These are phyloP conservation scores for Pristionchus japonicus DNA, from an alignment of 2,888 invertebrate species.

Conservation along the genomic window DNA sequence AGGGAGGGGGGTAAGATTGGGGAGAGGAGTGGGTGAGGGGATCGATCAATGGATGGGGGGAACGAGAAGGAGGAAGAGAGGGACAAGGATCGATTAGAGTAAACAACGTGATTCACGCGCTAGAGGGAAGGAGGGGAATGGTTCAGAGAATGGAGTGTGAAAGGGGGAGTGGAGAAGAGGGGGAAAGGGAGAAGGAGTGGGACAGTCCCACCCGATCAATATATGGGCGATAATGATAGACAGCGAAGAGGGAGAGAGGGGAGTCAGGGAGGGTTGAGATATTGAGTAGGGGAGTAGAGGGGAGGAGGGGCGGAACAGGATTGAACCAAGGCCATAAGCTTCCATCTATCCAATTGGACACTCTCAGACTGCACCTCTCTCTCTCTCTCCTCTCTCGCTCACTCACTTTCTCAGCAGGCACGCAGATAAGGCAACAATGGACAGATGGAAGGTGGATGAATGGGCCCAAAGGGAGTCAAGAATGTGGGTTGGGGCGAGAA, in stretches of 20 bases:
- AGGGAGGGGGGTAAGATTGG: neutral
- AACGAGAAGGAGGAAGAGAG: slow-evolving; percentile 29
- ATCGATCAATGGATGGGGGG: slow-evolving; percentile 17
- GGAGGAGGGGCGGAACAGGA: slow-evolving; percentile 9
- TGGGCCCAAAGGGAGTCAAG: neutral
- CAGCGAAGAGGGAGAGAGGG: neutral
- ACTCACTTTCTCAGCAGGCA: neutral
- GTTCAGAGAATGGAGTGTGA: slow-evolving; percentile 7
- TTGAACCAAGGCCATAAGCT: slow-evolving; percentile 39
- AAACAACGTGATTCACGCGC: slow-evolving; percentile 24
- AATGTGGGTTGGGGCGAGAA: neutral
- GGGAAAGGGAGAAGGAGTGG: neutral
- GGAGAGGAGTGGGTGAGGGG: neutral
- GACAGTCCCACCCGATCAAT: slow-evolving; percentile 13
- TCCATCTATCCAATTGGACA: neutral
- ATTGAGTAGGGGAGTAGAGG: neutral
- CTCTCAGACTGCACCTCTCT: neutral
- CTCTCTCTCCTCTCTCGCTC: slow-evolving; percentile 10
- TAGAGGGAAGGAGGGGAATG: neutral
- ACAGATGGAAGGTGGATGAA: slow-evolving; percentile 23
- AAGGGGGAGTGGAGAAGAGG: slow-evolving; percentile 20
- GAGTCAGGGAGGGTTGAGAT: neutral
- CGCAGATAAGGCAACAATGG: slow-evolving; percentile 30
- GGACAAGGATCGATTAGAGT: slow-evolving; percentile 32
- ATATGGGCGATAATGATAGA: slow-evolving; percentile 24